Evolutionary conservation across 2,888 invertebrate genomes (phyloP), one percentile per base, ranked within the genome.

Genomic region (Agrotis ipsilon): DNA sequence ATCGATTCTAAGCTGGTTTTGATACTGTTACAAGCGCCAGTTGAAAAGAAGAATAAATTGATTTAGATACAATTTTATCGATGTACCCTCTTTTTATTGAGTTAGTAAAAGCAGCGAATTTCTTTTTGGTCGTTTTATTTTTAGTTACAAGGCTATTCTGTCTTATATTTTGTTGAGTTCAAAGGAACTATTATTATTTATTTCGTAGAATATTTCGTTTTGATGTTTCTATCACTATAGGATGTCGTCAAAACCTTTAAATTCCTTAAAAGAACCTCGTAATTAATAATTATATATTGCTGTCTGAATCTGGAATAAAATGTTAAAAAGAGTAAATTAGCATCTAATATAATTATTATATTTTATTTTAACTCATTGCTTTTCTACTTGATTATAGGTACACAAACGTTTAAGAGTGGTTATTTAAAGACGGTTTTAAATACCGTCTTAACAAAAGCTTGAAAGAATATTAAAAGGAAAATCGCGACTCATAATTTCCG

Each of bases 401-500:
- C 16, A 46, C 0, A 51, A 75, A 21, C 24, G 16, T 21, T 59
- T 24, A 18, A 49, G n/a, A 3, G 19, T 48, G 19, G 3, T 45
- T 32, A 32, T 13, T 19, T 18, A 32, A 73, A 55, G 48, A 14
- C 2, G 39, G 39, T 71, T 46, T 78, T 24, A 21, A 64, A 62
- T 49, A 13, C 11, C 19, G 46, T n/a, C 61, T 61, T 21, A 68
- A 49, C 39, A 63, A 63, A 57, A 55, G 32, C 14, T 46, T 24
- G 6, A 24, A 55, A 45, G 19, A 13, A 46, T 2, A n/a, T 48
- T 21, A 16, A 49, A 55, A 61, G 72, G 52, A 46, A 81, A 72
- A 63, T 73, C 14, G 21, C 16, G 18, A 64, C 16, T 61, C 55
- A 70, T 82, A 67, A 82, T 74, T 74, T 74, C 75, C 64, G 55